These are phyloP conservation scores for Rousettus leschenaultii DNA, from an alignment of 2,113 vertebrate species.

Conservation along the genomic window DNA sequence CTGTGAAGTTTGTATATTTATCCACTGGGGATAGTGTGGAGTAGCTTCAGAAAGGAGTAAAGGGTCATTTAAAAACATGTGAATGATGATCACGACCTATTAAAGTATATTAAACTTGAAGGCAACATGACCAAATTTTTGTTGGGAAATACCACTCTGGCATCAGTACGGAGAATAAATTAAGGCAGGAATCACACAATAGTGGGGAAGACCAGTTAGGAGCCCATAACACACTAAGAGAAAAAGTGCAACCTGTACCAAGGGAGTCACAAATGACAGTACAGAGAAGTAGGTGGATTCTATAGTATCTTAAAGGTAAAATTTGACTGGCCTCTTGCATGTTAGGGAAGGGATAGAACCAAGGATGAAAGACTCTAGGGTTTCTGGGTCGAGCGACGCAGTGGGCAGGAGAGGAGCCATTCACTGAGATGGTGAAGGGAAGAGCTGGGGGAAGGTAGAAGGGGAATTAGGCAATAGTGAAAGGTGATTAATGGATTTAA, in stretches of 20 bases:
- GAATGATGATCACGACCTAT: background rate
- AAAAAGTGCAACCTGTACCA: background rate
- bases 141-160: background rate
- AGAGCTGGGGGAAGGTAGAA: rapidly evolving
- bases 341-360: background rate
- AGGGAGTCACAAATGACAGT: background rate
- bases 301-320: background rate
- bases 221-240: background rate
- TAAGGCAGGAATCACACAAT: background rate
- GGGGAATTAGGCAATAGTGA: background rate
- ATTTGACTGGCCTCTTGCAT: background rate
- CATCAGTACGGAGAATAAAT: background rate
- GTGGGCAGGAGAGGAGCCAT: background rate
- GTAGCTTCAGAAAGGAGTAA: background rate
- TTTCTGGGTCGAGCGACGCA: background rate
- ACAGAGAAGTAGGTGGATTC: background rate
- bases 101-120: background rate
- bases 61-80: background rate
- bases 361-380: background rate
- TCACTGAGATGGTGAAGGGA: background rate
- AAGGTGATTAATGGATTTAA: background rate
- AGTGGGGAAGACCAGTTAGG: background rate
- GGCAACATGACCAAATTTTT: background rate
- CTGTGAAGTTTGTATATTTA: background rate
- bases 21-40: background rate